A percentile compares a stretch with the other conserved stretches of the same genome.
phyloP scores from a whole-genome alignment of 2,797 vertebrate genomes.

The Coccyzus lansbergi region DNA sequence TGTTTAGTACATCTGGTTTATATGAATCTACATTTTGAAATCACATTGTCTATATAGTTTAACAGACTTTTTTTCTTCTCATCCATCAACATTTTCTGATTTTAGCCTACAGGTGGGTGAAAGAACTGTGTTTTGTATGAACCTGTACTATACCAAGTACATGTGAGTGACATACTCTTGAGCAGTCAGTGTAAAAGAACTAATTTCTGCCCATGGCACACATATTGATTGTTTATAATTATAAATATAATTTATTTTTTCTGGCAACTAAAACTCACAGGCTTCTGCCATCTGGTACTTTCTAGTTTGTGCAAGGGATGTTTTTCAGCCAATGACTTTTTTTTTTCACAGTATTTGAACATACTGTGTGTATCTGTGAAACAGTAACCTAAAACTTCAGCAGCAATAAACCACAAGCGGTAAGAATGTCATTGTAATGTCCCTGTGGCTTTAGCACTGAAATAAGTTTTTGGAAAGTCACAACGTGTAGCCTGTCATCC shows the following conservation, averaged over 20 bases:
- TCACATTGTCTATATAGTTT: not conserved
- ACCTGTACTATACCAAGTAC: not conserved
- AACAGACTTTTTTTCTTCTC: not conserved
- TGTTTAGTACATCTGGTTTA: not conserved
- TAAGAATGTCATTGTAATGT: not conserved
- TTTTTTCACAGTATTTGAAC: not conserved
- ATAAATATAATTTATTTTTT: not conserved
- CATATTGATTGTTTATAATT: not conserved
- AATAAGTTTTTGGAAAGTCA: slow-evolving; percentile 19
- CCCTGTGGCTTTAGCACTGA: not conserved
- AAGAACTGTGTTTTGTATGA: not conserved
- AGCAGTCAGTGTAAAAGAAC: not conserved
- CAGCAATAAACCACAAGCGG: not conserved
- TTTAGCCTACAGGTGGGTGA: not conserved
- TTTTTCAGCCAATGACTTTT: not conserved
- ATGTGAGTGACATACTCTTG: not conserved
- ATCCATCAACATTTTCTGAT: not conserved
- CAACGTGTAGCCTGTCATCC: not conserved
- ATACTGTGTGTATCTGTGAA: not conserved
- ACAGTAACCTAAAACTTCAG: not conserved
- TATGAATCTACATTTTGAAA: not conserved
- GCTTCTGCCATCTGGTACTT: not conserved
- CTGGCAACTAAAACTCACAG: not conserved
- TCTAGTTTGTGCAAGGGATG: not conserved
- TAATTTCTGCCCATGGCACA: not conserved